Conservation (phyloP, 2,888 invertebrate genomes). For the Steromphala cineraria region DNA sequence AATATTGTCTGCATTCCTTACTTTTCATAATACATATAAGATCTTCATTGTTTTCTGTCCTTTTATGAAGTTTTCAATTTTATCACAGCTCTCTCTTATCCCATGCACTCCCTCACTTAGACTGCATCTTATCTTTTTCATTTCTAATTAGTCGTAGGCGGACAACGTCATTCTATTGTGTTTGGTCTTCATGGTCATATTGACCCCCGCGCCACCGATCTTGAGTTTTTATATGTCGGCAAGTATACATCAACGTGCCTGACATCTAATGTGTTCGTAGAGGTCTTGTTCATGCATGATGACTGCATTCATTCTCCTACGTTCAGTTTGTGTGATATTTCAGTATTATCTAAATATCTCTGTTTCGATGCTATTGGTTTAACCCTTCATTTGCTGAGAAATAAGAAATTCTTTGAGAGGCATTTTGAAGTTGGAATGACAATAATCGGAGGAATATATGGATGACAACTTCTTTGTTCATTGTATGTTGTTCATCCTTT, state of each 20-base stretch:
- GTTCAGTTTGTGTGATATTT: too few species aligned
- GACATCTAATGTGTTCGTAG: constrained; percentile 6
- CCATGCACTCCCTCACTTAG: background rate
- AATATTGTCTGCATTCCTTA: too few species aligned
- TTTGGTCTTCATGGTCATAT: constrained; percentile 47
- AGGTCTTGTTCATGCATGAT: background rate
- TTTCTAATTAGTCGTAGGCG: constrained; percentile 37
- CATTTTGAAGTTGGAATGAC: too few species aligned
- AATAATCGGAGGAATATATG: too few species aligned
- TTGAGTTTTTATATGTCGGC: constrained; percentile 25
- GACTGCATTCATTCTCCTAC: background rate
- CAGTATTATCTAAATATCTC: too few species aligned
- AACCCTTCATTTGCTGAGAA: too few species aligned
- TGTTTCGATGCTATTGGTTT: too few species aligned
- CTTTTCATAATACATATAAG: too few species aligned
- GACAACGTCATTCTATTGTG: constrained; percentile 43
- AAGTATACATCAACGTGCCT: constrained; percentile 25
- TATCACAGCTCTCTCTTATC: background rate
- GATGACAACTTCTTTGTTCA: too few species aligned
- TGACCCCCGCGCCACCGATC: constrained; percentile 27
- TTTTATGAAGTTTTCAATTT: background rate
- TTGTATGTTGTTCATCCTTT: too few species aligned
- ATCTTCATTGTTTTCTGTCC: too few species aligned
- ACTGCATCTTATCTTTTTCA: background rate
- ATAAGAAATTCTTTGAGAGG: too few species aligned